Conservation (phyloP, 2,113 vertebrate species). For the Anser brachyrhynchus region DNA sequence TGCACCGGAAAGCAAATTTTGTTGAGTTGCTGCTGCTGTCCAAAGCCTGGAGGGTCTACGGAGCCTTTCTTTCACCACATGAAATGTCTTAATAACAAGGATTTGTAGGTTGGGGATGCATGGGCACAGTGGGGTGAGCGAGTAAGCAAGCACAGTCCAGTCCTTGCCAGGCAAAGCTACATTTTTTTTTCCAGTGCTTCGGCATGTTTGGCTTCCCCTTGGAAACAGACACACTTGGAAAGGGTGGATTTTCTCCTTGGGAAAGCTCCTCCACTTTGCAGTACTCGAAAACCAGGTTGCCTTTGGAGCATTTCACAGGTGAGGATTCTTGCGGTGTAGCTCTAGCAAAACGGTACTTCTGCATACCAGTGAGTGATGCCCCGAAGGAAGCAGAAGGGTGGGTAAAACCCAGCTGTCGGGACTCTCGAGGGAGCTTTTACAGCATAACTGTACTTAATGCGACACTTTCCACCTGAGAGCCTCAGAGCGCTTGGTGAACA, state of each 20-base stretch:
- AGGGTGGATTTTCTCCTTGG: neutral
- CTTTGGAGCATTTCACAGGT: neutral
- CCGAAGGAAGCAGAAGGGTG: neutral
- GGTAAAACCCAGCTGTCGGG: neutral
- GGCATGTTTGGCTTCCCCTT: neutral
- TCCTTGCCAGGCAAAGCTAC: neutral
- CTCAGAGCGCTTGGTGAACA: neutral
- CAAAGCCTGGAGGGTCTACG: neutral
- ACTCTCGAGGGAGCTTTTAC: neutral
- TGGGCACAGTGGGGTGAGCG: neutral
- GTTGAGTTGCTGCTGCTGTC: neutral
- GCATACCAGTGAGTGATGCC: neutral
- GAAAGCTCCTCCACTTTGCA: neutral
- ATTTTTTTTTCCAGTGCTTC: neutral
- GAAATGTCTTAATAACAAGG: too few relatives aligned
- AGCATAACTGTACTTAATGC: neutral
- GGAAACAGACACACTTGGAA: neutral
- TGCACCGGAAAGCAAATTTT: accelerated
- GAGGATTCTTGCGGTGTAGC: neutral
- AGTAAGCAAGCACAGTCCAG: neutral
- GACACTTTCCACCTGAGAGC: neutral
- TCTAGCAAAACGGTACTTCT: neutral
- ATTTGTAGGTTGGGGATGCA: neutral
- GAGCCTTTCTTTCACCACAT: accelerated
- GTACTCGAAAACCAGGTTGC: neutral